These are phyloP conservation scores for Zaprionus davidi DNA, from an alignment of 1,140 invertebrate genomes.

Conservation along the genomic window DNA sequence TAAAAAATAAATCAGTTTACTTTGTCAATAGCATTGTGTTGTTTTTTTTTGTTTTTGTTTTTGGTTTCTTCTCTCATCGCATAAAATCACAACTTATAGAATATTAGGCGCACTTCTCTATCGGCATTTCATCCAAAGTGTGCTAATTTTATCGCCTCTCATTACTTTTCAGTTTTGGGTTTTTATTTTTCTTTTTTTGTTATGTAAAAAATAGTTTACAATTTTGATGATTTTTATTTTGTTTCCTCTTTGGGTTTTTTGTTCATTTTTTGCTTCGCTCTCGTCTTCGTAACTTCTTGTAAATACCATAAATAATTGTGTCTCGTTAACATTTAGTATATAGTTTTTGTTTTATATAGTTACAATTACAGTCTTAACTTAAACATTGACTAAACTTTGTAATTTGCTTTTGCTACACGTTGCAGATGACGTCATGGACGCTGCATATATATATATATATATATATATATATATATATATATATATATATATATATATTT, in stretches of 20 bases:
- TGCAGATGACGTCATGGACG: slow-evolving; percentile 41
- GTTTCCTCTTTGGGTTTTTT: slow-evolving; percentile 31
- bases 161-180: slow-evolving; percentile 13
- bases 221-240: slow-evolving; percentile 58
- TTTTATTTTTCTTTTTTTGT: slow-evolving; percentile 47
- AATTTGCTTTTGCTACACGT: slow-evolving; percentile 78
- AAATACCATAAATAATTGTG: slow-evolving; percentile 80
- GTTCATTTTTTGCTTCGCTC: slow-evolving; percentile 14
- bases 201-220: slow-evolving; percentile 81
- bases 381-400: slow-evolving; percentile 79
- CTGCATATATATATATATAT: slow-evolving; percentile 23
- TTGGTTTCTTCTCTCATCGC: slow-evolving; percentile 37
- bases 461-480: slow-evolving; percentile 10
- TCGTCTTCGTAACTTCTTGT: slow-evolving; percentile 44
- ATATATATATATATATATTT: background rate
- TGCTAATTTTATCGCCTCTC: slow-evolving; percentile 52
- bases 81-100: slow-evolving; percentile 78
- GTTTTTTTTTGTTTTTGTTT: slow-evolving; percentile 14
- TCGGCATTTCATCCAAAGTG: slow-evolving; percentile 41
- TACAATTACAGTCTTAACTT: slow-evolving; percentile 76
- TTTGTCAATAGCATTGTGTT: slow-evolving; percentile 66
- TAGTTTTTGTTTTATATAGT: slow-evolving; percentile 66
- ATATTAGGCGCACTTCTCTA: slow-evolving; percentile 65
- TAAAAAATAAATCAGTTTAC: slow-evolving; percentile 79
- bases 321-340: slow-evolving; percentile 77